These are phyloP conservation scores for Eucriotettix oculatus DNA, from an alignment of 2,888 invertebrate genomes.

Conservation along the genomic window DNA sequence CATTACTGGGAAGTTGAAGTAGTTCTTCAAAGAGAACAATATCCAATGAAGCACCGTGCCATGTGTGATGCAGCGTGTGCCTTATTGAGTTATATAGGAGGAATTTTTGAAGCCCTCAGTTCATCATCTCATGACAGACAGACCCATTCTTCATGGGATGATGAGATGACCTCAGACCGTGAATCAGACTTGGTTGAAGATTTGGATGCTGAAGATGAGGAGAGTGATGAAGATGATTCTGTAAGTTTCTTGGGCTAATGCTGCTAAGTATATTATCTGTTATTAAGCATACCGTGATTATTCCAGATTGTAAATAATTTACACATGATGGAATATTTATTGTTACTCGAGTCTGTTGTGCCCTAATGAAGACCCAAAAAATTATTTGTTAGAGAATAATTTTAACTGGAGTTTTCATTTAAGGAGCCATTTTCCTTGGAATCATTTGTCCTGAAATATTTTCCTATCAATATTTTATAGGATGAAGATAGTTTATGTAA, in stretches of 20 bases:
- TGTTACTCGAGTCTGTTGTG: no score
- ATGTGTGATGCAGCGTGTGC: conserved; percentile 67
- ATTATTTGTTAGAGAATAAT: no score
- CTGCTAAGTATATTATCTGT: no score
- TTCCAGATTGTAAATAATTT: no score
- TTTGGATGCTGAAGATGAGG: conserved; percentile 69
- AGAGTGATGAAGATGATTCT: conserved; percentile 82
- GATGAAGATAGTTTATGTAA: conserved; percentile 80
- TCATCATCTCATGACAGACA: conserved; percentile 28
- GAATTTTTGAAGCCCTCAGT: conserved; percentile 43
- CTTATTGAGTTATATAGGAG: conserved; percentile 68
- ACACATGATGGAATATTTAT: no score
- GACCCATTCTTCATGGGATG: conserved; percentile 62
- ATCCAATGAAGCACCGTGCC: conserved; percentile 23
- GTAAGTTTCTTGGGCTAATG: conserved; percentile 18
- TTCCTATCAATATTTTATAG: conserved; percentile 25
- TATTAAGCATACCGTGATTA: no score
- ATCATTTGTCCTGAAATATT: no score
- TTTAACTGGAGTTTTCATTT: no score
- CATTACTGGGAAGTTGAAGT: neutral
- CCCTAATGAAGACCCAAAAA: no score
- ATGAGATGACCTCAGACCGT: conserved; percentile 52
- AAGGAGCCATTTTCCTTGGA: no score
- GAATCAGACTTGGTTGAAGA: conserved; percentile 82
- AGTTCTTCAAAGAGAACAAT: conserved; percentile 5